These are phyloP conservation scores for Colaptes auratus DNA, from an alignment of 2,113 vertebrate species.

Conservation along the genomic window DNA sequence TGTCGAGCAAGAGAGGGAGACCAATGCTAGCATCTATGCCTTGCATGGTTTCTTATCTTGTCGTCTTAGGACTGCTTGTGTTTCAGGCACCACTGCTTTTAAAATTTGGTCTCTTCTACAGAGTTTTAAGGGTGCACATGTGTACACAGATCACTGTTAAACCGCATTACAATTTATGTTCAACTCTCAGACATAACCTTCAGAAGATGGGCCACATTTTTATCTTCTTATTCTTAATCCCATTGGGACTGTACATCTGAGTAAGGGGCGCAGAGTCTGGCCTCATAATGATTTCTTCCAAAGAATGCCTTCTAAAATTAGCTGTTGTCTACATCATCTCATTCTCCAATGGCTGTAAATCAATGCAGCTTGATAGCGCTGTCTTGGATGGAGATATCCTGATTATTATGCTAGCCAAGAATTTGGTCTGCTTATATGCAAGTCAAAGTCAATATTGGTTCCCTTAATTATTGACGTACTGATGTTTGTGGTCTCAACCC, in stretches of 20 bases:
- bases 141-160: background rate
- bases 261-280: background rate
- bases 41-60: slow-evolving; percentile 42
- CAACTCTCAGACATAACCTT: background rate
- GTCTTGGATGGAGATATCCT: background rate
- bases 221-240: background rate
- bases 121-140: background rate
- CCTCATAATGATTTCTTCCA: background rate
- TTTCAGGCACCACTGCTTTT: slow-evolving; percentile 34
- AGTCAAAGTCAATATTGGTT: background rate
- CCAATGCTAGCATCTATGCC: background rate
- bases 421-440: background rate
- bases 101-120: background rate
- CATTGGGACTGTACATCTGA: background rate
- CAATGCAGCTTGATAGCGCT: background rate
- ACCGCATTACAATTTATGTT: background rate
- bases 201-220: background rate
- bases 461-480: background rate
- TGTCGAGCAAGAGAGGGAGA: slow-evolving; percentile 49
- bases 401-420: background rate
- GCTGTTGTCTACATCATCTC: background rate
- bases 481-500: background rate
- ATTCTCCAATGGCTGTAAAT: background rate
- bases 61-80: background rate
- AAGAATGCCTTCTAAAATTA: slow-evolving; percentile 9